These are phyloP conservation scores for Montipora foliosa DNA, from an alignment of 64 coral and sea anemone genomes.

Conservation along the genomic window DNA sequence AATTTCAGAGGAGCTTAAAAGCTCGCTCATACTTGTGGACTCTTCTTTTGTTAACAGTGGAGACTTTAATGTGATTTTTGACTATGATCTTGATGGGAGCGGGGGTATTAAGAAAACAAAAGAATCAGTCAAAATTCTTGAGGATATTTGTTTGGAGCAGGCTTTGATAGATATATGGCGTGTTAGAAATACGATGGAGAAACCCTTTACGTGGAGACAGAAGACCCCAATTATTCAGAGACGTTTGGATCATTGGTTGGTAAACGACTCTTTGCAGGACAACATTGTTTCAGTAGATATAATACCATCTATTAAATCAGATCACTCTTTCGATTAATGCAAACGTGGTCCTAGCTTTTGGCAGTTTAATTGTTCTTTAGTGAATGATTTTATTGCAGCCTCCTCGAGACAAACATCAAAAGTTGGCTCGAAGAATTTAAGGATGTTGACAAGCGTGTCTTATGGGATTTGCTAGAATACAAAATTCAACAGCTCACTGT, in stretches of 20 bases:
- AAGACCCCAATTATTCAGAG: constrained; percentile 57
- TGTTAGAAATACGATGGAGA: constrained; percentile 16
- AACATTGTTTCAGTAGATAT: constrained; percentile 37
- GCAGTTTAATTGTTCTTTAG: constrained; percentile 45
- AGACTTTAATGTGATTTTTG: constrained; percentile 37
- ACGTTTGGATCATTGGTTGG: constrained; percentile 38
- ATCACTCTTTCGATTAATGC: constrained; percentile 38
- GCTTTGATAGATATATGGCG: constrained; percentile 60
- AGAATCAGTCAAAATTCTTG: constrained; percentile 42
- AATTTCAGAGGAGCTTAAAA: constrained; percentile 44
- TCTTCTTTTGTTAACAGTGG: constrained; percentile 35
- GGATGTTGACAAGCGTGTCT: constrained; percentile 33
- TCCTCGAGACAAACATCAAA: background rate
- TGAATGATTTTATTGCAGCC: constrained; percentile 11
- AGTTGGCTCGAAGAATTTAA: constrained; percentile 6
- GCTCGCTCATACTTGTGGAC: background rate
- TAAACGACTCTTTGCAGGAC: constrained; percentile 53
- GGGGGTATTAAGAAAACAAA: constrained; percentile 18
- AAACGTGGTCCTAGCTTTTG: constrained; percentile 42
- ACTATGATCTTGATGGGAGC: constrained; percentile 24
- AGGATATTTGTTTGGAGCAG: constrained; percentile 14
- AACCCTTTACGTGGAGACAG: constrained; percentile 51
- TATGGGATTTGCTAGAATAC: constrained; percentile 60
- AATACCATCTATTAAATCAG: constrained; percentile 44
- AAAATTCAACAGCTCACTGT: constrained; percentile 56